Conservation (phyloP, 2,888 invertebrate species). For the Thelaira solivaga region DNA sequence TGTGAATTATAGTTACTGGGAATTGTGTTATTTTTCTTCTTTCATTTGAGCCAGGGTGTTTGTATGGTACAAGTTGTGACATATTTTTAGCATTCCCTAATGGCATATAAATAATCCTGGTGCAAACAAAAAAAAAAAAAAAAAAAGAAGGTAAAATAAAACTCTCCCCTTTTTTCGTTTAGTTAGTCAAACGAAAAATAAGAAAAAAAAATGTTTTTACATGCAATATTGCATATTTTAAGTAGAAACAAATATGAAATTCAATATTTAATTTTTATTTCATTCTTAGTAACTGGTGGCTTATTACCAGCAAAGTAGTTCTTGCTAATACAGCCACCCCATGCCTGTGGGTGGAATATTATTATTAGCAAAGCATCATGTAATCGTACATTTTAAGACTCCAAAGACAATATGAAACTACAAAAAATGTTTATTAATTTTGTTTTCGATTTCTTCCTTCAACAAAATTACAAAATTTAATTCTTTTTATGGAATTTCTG, state of each 20-base stretch:
- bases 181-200: background rate
- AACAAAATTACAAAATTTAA: background rate
- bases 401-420: constrained; percentile 12
- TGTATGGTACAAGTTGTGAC: constrained; percentile 68
- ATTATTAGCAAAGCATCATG: constrained; percentile 13
- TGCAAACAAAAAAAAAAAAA: background rate
- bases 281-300: constrained; percentile 8
- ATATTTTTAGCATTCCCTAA: constrained; percentile 72
- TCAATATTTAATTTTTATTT: constrained; percentile 50
- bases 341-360: background rate
- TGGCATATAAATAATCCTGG: constrained; percentile 73
- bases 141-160: background rate
- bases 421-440: too few relatives aligned
- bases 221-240: background rate
- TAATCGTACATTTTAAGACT: constrained; percentile 8
- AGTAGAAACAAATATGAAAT: constrained; percentile 48
- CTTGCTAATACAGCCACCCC: constrained; percentile 7
- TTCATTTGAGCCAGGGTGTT: background rate
- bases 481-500: constrained; percentile 2
- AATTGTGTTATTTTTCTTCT: constrained; percentile 30
- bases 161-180: constrained; percentile 42
- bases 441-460: constrained; percentile 10
- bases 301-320: background rate
- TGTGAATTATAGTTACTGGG: constrained; percentile 56
- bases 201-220: background rate